Conservation (phyloP, 1,140 invertebrate genomes). For the Drosophila nebulosa region DNA sequence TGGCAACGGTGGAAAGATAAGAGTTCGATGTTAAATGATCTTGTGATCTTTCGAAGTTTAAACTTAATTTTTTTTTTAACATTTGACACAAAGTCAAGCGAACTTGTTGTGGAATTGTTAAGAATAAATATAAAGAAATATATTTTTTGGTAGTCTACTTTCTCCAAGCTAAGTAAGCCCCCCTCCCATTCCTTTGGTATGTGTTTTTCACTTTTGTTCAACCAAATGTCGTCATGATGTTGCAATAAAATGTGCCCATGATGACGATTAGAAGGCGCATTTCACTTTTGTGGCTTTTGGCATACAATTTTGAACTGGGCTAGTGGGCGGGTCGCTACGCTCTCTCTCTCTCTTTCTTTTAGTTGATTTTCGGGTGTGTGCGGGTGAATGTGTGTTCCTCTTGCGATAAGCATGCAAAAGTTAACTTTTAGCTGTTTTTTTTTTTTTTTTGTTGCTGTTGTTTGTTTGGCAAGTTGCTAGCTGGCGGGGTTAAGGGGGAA, state of each 20-base stretch:
- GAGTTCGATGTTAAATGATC: no score
- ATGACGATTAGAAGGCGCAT: constrained; percentile 66
- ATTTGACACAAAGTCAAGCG: no score
- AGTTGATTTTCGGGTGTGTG: not conserved
- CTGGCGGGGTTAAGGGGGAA: constrained; percentile 43
- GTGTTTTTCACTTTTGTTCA: no score
- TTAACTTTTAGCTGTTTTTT: constrained; percentile 36
- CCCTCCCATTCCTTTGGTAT: not conserved
- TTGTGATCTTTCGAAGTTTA: no score
- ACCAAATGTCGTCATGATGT: constrained; percentile 46
- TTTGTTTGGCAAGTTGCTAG: not conserved
- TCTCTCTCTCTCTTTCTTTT: no score
- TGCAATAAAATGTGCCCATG: constrained; percentile 69
- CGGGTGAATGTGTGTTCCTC: constrained; percentile 32
- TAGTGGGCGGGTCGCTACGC: not conserved
- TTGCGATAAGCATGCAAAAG: constrained; percentile 64
- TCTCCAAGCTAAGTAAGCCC: no score
- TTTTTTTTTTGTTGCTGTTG: not conserved
- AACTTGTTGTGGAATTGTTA: no score
- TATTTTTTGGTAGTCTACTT: not conserved
- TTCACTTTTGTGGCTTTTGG: constrained; percentile 37
- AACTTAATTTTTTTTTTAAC: no score
- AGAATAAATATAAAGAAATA: no score
- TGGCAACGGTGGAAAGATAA: no score
- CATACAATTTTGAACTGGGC: constrained; percentile 54